A percentile compares a stretch with the other conserved stretches of the same genome.
These are phyloP conservation scores for Cichlasoma orientale DNA, from an alignment of 2,797 vertebrate genomes.

Conservation along the genomic window DNA sequence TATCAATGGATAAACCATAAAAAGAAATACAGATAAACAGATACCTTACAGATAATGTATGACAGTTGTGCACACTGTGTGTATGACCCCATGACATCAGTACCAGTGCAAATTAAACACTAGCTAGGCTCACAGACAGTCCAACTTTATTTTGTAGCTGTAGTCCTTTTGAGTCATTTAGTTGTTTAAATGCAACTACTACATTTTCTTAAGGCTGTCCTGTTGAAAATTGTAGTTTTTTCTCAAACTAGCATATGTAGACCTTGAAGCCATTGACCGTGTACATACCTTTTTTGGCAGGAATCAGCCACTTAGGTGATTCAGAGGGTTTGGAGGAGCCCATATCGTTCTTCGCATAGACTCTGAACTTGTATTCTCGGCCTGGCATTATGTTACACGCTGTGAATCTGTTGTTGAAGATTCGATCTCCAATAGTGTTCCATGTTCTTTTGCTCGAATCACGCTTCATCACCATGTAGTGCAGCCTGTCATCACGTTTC, in stretches of 20 bases:
- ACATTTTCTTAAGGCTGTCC: neutral
- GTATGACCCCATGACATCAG: neutral
- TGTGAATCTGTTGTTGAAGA: slow-evolving; percentile 92
- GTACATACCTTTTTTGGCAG: slow-evolving; percentile 81
- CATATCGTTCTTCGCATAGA: slow-evolving; percentile 90
- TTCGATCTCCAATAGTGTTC: slow-evolving; percentile 81
- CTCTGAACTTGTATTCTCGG: slow-evolving; percentile 88
- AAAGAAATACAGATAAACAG: neutral
- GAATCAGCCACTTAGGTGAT: slow-evolving; percentile 86
- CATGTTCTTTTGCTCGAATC: slow-evolving; percentile 84
- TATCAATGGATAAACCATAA: neutral
- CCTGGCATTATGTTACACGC: slow-evolving; percentile 87
- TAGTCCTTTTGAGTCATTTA: neutral
- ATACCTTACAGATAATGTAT: neutral
- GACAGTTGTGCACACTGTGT: neutral
- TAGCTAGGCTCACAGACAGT: neutral
- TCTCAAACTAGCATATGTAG: neutral
- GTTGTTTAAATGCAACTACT: neutral
- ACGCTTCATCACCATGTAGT: slow-evolving; percentile 87
- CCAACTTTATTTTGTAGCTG: neutral
- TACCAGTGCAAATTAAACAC: neutral
- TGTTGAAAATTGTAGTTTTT: neutral
- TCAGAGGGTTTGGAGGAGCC: slow-evolving; percentile 86
- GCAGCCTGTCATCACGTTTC: slow-evolving; percentile 80
- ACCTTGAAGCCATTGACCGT: neutral